Evolutionary conservation across 2,113 vertebrate species (phyloP).

Genomic region (Girardinichthys multiradiatus): DNA sequence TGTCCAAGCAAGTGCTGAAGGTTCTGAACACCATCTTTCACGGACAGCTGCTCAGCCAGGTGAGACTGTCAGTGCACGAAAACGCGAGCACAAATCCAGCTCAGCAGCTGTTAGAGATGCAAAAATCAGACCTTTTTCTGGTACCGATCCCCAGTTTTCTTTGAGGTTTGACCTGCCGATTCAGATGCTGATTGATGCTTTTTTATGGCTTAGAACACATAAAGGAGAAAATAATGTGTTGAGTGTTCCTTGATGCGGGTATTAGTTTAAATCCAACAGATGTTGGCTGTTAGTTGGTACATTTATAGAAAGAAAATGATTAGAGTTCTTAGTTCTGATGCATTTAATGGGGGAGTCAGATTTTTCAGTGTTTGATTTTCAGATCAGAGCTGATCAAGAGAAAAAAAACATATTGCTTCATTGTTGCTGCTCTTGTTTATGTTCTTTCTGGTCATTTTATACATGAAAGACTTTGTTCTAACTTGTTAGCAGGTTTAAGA

Average conservation of each 20-base stretch:
- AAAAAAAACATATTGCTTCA: not conserved
- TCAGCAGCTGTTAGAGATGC: not conserved
- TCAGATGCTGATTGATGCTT: no score
- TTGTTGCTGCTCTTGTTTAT: not conserved
- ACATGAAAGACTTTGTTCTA: no score
- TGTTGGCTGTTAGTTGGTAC: no score
- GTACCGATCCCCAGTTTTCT: not conserved
- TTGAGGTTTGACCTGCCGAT: no score
- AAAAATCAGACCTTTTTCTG: not conserved
- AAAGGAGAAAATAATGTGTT: no score
- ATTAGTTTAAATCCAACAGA: no score
- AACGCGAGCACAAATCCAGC: not conserved
- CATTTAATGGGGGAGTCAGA: no score
- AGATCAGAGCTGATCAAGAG: not conserved
- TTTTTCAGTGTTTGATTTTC: not conserved
- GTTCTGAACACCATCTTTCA: constrained; percentile 99
- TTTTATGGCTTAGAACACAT: no score
- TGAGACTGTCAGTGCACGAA: constrained; percentile 63
- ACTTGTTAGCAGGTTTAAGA: no score
- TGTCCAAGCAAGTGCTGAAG: constrained; percentile 98
- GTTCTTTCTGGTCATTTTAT: not conserved
- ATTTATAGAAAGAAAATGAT: no score
- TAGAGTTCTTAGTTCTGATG: no score
- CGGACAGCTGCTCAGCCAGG: constrained; percentile 98
- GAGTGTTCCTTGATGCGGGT: no score